These are phyloP conservation scores for Petrolisthes cinctipes DNA, from an alignment of 2,888 invertebrate species.

Conservation along the genomic window DNA sequence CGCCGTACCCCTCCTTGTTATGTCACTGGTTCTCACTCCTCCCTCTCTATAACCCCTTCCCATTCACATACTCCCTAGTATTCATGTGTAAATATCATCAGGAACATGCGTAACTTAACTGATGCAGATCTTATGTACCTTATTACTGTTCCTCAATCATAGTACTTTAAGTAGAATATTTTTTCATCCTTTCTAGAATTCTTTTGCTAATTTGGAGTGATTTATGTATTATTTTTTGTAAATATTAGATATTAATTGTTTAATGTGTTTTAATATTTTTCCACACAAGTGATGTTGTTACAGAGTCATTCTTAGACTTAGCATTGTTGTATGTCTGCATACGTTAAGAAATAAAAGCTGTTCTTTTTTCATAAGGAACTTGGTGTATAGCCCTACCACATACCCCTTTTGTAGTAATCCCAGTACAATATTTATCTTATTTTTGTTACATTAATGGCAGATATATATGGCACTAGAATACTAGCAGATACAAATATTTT, in stretches of 20 bases:
- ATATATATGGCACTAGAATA: neutral
- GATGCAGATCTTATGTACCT: constrained; percentile 35
- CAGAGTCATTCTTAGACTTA: constrained; percentile 15
- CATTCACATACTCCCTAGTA: neutral
- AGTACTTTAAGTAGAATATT: constrained; percentile 38
- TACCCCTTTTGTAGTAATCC: neutral
- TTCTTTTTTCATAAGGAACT: constrained; percentile 10
- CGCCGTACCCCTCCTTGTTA: constrained; percentile 13
- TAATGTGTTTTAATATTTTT: constrained; percentile 35
- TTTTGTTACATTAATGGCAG: neutral
- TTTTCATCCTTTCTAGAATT: constrained; percentile 14
- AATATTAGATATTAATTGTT: constrained; percentile 28
- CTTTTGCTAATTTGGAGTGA: constrained; percentile 29
- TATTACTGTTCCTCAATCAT: constrained; percentile 42
- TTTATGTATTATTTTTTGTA: constrained; percentile 40
- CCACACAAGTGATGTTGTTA: constrained; percentile 1
- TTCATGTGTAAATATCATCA: constrained; percentile 17
- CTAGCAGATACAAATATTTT: neutral
- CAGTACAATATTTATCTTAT: neutral
- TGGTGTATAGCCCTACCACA: constrained; percentile 14
- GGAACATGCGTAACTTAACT: constrained; percentile 22
- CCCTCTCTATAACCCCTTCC: neutral
- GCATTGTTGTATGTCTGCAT: constrained; percentile 28
- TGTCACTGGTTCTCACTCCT: neutral
- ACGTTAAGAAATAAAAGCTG: constrained; percentile 22